Percentiles rank a stretch among this genome's conserved stretches.
phyloP scores from a whole-genome alignment of 2,113 vertebrate species.

The Plotosus lineatus region DNA sequence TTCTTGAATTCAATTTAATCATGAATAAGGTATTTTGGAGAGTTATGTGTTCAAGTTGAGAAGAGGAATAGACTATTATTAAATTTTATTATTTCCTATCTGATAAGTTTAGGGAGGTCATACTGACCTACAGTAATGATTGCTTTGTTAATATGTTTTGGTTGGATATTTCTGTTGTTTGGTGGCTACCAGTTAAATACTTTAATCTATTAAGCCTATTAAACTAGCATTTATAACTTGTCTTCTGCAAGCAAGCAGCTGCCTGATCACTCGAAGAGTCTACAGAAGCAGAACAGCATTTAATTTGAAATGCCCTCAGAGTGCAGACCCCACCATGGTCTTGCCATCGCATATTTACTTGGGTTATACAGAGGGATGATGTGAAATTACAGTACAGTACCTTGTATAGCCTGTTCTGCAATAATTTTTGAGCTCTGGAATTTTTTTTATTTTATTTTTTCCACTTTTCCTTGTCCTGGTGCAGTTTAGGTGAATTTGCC shows the following conservation, averaged over 20 bases:
- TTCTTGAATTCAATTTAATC: neutral
- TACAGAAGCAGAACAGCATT: neutral
- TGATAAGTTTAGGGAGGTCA: neutral
- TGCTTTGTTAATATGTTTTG: neutral
- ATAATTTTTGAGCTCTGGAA: no score
- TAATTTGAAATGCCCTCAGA: no score
- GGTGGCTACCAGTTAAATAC: neutral
- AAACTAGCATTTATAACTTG: neutral
- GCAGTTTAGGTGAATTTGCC: no score
- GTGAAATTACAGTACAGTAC: no score
- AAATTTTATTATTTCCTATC: neutral
- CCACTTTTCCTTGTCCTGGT: no score
- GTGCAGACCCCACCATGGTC: no score
- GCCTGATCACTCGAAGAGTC: neutral
- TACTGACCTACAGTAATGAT: neutral
- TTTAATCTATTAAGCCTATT: no score
- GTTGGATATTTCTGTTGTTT: neutral
- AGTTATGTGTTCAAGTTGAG: neutral
- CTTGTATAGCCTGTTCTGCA: no score
- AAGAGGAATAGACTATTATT: neutral
- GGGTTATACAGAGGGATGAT: no score
- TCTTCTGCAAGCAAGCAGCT: neutral
- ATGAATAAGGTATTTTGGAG: neutral
- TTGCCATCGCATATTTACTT: no score
- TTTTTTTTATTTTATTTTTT: no score